Evolutionary conservation across 1,140 invertebrate species (phyloP).

Genomic region (Heliconius eleuchia): DNA sequence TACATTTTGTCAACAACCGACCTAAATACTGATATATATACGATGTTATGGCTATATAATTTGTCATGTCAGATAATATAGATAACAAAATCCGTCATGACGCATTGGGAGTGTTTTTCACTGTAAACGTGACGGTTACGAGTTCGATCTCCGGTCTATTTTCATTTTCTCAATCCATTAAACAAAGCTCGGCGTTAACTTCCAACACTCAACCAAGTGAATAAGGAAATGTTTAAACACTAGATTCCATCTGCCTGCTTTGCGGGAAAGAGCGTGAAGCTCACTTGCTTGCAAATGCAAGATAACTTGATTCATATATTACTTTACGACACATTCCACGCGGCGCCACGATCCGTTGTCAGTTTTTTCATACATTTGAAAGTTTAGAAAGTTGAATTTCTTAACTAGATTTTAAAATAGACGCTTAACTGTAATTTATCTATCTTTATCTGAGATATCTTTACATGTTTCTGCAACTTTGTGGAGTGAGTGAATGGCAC

Average conservation of each 20-base stretch:
- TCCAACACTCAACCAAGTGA: too few relatives aligned
- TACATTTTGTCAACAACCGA: neutral
- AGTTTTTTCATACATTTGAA: constrained; percentile 9
- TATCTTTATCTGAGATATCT: neutral
- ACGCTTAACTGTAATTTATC: neutral
- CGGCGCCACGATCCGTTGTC: neutral
- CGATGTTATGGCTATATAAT: neutral
- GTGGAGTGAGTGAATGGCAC: neutral
- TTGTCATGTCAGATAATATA: neutral
- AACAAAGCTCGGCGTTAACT: too few relatives aligned
- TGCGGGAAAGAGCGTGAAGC: too few relatives aligned
- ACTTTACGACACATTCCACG: neutral
- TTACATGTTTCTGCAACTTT: neutral
- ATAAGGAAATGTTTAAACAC: too few relatives aligned
- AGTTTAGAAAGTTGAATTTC: constrained; percentile 11
- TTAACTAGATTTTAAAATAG: neutral
- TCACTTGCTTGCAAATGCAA: neutral
- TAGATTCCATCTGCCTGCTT: too few relatives aligned
- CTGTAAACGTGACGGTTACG: too few relatives aligned
- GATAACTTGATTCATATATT: neutral
- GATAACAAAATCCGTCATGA: neutral
- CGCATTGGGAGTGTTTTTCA: too few relatives aligned
- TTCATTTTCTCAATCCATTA: too few relatives aligned
- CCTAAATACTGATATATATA: neutral
- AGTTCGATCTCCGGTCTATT: too few relatives aligned